Conservation (phyloP, 2,888 invertebrate genomes). For the Coremacera marginata region DNA sequence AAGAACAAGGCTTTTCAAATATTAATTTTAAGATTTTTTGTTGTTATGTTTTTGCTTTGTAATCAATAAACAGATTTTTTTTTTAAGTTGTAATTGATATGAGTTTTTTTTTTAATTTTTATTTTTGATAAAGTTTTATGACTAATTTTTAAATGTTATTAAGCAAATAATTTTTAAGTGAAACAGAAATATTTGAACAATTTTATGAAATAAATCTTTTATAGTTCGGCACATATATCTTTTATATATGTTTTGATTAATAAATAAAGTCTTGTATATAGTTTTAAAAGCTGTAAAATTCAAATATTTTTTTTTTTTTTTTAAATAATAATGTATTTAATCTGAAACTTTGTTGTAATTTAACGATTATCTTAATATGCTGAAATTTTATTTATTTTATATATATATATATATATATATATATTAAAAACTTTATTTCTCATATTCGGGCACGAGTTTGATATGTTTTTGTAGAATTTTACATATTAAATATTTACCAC, state of each 20-base stretch:
- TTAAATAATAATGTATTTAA: background rate
- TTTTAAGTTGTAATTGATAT: slow-evolving; percentile 41
- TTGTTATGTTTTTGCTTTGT: slow-evolving; percentile 46
- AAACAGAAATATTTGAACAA: background rate
- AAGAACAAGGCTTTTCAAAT: slow-evolving; percentile 52
- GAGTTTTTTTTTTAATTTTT: slow-evolving; percentile 43
- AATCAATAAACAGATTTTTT: slow-evolving; percentile 32
- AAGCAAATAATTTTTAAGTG: slow-evolving; percentile 39
- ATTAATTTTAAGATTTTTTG: slow-evolving; percentile 45
- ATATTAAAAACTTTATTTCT: slow-evolving; percentile 51
- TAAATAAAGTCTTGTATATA: slow-evolving; percentile 9
- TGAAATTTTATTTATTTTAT: slow-evolving; percentile 13
- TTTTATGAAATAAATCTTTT: slow-evolving; percentile 36
- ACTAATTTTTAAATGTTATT: slow-evolving; percentile 45
- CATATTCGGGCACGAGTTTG: slow-evolving; percentile 69
- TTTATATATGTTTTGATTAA: slow-evolving; percentile 13
- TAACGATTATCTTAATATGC: slow-evolving; percentile 34
- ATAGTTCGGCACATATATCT: slow-evolving; percentile 43
- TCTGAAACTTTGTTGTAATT: slow-evolving; percentile 16
- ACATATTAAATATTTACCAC: slow-evolving; percentile 44
- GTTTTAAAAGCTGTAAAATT: slow-evolving; percentile 4
- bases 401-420: slow-evolving; percentile 22
- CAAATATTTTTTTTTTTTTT: slow-evolving; percentile 23
- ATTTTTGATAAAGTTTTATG: background rate
- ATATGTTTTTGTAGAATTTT: slow-evolving; percentile 68